phyloP scores from a whole-genome alignment of 2,888 invertebrate species.

The Mythimna lalbum region DNA sequence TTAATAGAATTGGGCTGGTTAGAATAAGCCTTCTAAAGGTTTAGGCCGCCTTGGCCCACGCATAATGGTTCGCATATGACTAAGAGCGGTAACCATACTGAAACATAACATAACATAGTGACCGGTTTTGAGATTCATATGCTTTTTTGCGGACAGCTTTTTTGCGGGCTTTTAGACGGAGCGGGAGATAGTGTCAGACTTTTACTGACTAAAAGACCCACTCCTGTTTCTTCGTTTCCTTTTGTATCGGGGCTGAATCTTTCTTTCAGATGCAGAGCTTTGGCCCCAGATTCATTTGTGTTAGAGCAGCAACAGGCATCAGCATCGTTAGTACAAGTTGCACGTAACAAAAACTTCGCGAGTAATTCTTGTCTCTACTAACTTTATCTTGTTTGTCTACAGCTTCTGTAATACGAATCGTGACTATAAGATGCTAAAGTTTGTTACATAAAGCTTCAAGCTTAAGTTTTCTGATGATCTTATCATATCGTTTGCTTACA shows the following conservation, averaged over 20 bases:
- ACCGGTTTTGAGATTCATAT: slow-evolving; percentile 1
- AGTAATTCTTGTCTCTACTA: slow-evolving; percentile 3
- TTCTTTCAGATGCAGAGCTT: no score
- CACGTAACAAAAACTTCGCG: slow-evolving; percentile 14
- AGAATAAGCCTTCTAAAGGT: no score
- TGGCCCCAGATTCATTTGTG: background rate
- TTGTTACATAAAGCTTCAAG: background rate
- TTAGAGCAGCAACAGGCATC: background rate
- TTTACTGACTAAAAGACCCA: no score
- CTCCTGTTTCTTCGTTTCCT: no score
- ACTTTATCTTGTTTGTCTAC: slow-evolving; percentile 7
- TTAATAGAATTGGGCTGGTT: no score
- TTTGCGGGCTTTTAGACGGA: no score
- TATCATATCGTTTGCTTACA: background rate
- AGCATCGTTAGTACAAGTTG: slow-evolving; percentile 13
- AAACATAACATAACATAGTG: no score
- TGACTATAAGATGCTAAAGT: slow-evolving; percentile 5
- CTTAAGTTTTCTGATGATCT: background rate
- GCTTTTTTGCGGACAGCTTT: background rate
- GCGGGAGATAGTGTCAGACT: no score
- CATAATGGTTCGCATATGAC: no score
- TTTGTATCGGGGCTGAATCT: no score
- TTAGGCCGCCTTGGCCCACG: no score
- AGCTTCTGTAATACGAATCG: slow-evolving; percentile 5
- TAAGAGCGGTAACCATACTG: no score